phyloP scores from a whole-genome alignment of 2,113 vertebrate species.

The Hylia prasina region DNA sequence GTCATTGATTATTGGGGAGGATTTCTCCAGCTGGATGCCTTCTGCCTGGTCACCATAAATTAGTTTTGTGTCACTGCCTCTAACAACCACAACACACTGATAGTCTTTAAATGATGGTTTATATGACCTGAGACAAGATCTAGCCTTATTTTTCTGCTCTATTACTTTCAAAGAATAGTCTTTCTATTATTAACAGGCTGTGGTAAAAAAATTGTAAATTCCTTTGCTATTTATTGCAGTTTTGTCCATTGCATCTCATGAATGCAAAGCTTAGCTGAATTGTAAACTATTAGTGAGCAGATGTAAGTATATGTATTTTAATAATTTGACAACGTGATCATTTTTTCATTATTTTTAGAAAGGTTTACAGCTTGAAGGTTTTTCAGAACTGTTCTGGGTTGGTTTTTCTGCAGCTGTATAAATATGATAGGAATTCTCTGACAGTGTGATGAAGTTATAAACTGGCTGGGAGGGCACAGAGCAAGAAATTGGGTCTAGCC shows the following conservation, averaged over 20 bases:
- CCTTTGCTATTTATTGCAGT: neutral
- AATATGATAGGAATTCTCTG: constrained; percentile 1
- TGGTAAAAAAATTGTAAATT: constrained; percentile 5
- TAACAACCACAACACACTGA: constrained; percentile 29
- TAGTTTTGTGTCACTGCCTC: constrained; percentile 37
- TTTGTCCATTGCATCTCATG: neutral
- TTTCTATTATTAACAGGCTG: neutral
- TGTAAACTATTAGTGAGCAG: neutral
- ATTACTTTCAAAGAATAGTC: constrained; percentile 12
- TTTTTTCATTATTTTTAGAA: neutral
- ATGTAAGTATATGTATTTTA: neutral
- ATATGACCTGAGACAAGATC: constrained; percentile 8
- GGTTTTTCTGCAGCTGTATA: neutral
- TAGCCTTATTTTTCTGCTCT: constrained; percentile 34
- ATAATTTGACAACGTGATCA: neutral
- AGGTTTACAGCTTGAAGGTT: neutral
- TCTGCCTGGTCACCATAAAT: constrained; percentile 35
- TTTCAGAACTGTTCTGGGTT: neutral
- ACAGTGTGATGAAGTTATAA: neutral
- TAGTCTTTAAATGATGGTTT: constrained; percentile 34
- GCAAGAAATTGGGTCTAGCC: neutral
- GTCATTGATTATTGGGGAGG: constrained; percentile 54
- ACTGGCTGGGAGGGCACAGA: neutral
- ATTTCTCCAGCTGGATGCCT: constrained; percentile 31
- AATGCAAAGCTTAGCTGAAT: neutral